Evolutionary conservation across 2,797 vertebrate genomes (phyloP).

Genomic region (Cyprinodon diabolis): DNA sequence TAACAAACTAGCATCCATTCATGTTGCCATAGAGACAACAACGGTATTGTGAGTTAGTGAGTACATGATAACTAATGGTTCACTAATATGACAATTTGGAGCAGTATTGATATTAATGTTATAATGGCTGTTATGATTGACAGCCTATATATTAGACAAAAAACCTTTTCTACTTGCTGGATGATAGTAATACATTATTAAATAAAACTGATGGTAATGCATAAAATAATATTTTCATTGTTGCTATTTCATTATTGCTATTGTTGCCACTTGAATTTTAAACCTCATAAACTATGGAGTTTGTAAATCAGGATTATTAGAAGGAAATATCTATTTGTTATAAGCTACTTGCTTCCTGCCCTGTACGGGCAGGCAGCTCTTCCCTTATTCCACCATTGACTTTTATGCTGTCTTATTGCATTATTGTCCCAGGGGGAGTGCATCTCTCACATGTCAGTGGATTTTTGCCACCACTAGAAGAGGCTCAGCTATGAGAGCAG

Average conservation of each 20-base stretch:
- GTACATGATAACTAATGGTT: too few relatives aligned
- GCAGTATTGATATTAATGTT: too few relatives aligned
- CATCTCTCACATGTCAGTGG: conserved; percentile 55
- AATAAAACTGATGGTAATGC: neutral
- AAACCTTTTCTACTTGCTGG: too few relatives aligned
- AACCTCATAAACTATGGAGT: neutral
- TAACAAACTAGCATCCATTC: too few relatives aligned
- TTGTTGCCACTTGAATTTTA: neutral
- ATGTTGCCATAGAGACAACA: too few relatives aligned
- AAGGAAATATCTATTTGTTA: neutral
- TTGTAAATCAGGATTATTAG: conserved; percentile 32
- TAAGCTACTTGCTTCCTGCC: conserved; percentile 18
- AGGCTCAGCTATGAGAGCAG: conserved; percentile 51
- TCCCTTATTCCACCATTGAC: conserved; percentile 40
- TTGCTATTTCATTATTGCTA: neutral
- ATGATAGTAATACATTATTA: too few relatives aligned
- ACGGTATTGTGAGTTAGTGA: too few relatives aligned
- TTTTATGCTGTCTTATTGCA: conserved; percentile 58
- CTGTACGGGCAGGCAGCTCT: conserved; percentile 32
- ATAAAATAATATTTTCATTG: neutral
- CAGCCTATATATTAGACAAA: too few relatives aligned
- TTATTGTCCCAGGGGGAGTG: conserved; percentile 47
- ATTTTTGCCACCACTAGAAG: conserved; percentile 57
- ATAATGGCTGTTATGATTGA: too few relatives aligned
- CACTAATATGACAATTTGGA: too few relatives aligned